Conservation (phyloP, 2,888 invertebrate species). For the Cataglyphis altisquamis region DNA sequence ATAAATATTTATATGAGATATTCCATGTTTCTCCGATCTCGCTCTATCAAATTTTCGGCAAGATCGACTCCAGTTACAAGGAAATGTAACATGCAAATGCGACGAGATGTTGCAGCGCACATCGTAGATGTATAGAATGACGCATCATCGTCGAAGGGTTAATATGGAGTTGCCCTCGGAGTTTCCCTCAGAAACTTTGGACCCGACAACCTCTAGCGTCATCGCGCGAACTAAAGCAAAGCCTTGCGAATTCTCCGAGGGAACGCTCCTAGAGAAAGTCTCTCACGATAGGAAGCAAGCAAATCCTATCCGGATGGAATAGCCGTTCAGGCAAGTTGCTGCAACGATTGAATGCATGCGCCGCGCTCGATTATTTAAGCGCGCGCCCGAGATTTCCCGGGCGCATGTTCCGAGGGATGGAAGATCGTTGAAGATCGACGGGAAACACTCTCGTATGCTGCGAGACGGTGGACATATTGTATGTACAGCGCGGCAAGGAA, state of each 20-base stretch:
- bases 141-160: constrained; percentile 46
- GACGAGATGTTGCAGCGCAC: constrained; percentile 39
- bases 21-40: neutral
- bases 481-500: constrained; percentile 27
- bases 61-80: neutral
- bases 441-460: constrained; percentile 17
- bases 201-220: constrained; percentile 20
- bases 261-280: constrained; percentile 11
- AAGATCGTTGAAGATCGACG: constrained; percentile 31
- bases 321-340: constrained; percentile 59
- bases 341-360: constrained; percentile 71
- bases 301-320: constrained; percentile 65
- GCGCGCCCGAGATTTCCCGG: constrained; percentile 55
- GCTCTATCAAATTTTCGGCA: constrained; percentile 12
- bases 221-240: constrained; percentile 39
- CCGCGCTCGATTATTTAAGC: constrained; percentile 72
- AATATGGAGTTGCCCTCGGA: constrained; percentile 44
- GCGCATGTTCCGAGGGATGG: neutral
- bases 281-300: constrained; percentile 43
- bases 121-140: constrained; percentile 17
- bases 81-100: constrained; percentile 44
- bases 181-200: constrained; percentile 47
- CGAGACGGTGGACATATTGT: constrained; percentile 1
- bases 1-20: neutral
- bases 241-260: constrained; percentile 47